Percentiles rank a stretch among this genome's conserved stretches.
phyloP scores from a whole-genome alignment of 2,888 invertebrate species.

The Odontomyia ornata region DNA sequence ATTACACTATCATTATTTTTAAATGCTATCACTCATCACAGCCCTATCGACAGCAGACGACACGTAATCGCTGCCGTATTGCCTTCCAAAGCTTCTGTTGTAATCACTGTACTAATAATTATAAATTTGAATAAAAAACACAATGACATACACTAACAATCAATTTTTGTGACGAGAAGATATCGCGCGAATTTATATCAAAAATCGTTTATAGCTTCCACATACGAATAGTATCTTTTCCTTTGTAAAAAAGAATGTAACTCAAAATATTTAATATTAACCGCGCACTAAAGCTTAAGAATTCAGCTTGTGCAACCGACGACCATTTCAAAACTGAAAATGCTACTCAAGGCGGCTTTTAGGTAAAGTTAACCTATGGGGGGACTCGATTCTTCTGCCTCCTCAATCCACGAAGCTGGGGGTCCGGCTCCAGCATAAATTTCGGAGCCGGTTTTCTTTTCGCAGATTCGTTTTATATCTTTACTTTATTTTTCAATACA shows the following conservation, averaged over 20 bases:
- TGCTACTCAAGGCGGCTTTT: background rate
- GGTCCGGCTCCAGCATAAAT: background rate
- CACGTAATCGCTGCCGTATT: no score
- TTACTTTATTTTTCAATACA: no score
- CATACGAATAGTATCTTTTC: background rate
- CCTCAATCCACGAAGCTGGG: background rate
- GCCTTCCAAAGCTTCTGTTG: no score
- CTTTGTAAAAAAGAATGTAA: slow-evolving; percentile 19
- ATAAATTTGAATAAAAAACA: no score
- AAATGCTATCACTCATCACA: no score
- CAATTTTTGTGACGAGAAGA: no score
- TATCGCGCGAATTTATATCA: background rate
- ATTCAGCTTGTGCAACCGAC: slow-evolving; percentile 41
- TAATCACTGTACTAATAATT: no score
- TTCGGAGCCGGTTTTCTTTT: background rate
- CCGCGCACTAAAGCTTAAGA: slow-evolving; percentile 24
- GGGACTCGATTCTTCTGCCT: background rate
- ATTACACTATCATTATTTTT: no score
- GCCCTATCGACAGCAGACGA: no score
- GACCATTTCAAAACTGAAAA: slow-evolving; percentile 48
- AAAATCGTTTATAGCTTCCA: background rate
- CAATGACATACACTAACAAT: no score
- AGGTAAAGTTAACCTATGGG: background rate
- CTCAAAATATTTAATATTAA: background rate
- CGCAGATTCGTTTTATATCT: no score